Base-by-base conservation (phyloP, 2,113 vertebrate species). In the Nyctereutes procyonoides region DNA sequence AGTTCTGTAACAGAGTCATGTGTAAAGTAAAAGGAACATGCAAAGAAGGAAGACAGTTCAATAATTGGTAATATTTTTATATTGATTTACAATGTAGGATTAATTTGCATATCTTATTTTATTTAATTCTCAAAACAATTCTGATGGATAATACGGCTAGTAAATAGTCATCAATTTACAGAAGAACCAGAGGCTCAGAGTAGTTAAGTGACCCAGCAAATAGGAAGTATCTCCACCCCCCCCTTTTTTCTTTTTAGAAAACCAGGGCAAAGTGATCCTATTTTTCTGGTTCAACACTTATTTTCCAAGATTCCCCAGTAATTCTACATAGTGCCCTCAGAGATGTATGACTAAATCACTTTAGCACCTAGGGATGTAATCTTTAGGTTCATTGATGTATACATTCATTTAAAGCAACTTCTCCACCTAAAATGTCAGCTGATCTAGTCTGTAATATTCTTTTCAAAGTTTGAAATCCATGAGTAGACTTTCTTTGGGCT, bases 71-170 rank as follows among this genome's bases (percentile, higher is more conserved):
- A 56, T 24, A 82, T 71, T 86, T 88, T 80, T 67, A 48, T 94
- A 35, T 20, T 81, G 32, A 58, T 51, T 88, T 93, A 53, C 67
- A 69, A 56, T 60, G 85, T 38, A 63, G 51, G 8, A 83, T 74
- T 87, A 58, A 16, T 43, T 77, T 93, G 3, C 26, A 51, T 62
- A 83, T 92, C 32, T 85, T 65, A 65, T 43, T 67, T 51, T 90
- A 71, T 79, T 82, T 88, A 92, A 90, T 91, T 73, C 82, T 92
- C 58, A 94, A 79, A 92, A 65, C 35, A 95, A 80, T 56, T 88
- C 55, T 84, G 19, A 35, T 74, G 43, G 32, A 62, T 48, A 80
- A 71, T 3, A 63, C 35, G 24, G 1, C 48, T 62, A 67, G 76
- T 35, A 69, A 63, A 63, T 71, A 74, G 26, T 65, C 13, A 48